phyloP scores from a whole-genome alignment of 2,888 invertebrate genomes.

The Malacosoma neustria region DNA sequence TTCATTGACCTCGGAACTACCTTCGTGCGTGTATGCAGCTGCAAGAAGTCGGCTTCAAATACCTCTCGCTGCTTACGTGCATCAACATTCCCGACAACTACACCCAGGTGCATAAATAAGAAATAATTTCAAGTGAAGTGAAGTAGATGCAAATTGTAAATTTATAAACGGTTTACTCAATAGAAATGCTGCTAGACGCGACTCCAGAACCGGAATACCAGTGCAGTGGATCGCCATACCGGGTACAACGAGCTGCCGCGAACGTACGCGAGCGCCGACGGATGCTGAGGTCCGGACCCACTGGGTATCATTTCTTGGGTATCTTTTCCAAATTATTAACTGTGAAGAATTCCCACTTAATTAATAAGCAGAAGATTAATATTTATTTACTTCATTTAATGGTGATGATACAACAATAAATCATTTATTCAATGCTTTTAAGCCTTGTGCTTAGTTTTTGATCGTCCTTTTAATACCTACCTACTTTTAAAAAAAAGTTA shows the following conservation, averaged over 20 bases:
- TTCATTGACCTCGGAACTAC: slow-evolving; percentile 78
- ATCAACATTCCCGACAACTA: slow-evolving; percentile 56
- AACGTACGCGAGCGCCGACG: slow-evolving; percentile 97
- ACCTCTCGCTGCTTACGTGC: slow-evolving; percentile 61
- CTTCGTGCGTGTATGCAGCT: slow-evolving; percentile 86
- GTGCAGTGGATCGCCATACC: slow-evolving; percentile 85
- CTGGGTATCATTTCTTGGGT: slow-evolving; percentile 75
- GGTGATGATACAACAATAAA: no score
- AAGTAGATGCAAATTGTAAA: neutral
- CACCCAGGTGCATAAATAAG: slow-evolving; percentile 39
- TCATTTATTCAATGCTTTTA: no score
- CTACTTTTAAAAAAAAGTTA: no score
- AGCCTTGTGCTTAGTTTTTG: no score
- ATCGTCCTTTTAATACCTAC: no score
- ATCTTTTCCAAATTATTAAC: neutral
- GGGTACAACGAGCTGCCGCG: slow-evolving; percentile 93
- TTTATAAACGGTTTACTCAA: slow-evolving; percentile 1
- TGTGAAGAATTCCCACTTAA: no score
- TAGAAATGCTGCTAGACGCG: slow-evolving; percentile 51
- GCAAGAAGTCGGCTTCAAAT: slow-evolving; percentile 62
- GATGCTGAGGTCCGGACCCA: slow-evolving; percentile 97
- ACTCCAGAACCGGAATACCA: slow-evolving; percentile 74
- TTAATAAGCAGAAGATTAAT: no score
- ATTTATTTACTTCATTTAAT: no score
- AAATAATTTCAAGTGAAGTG: neutral